These are phyloP conservation scores for Camponotus floridanus DNA, from an alignment of 1,140 invertebrate genomes.

Conservation along the genomic window DNA sequence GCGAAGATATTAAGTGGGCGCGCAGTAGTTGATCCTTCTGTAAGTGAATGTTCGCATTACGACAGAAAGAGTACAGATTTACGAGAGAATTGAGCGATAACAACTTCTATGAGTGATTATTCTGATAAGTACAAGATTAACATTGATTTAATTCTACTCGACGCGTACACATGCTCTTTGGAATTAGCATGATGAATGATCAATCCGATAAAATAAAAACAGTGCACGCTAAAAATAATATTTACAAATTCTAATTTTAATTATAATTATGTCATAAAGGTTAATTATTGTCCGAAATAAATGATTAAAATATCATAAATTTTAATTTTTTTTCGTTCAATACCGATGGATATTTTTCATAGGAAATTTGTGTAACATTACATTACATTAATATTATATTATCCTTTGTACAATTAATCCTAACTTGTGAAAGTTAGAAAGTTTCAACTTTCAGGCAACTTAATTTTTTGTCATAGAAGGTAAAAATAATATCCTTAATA, in stretches of 20 bases:
- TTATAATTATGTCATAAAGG: neutral
- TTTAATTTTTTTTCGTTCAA: neutral
- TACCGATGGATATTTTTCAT: neutral
- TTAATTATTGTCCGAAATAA: neutral
- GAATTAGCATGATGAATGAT: constrained; percentile 7
- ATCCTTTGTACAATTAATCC: neutral
- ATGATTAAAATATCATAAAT: constrained; percentile 6
- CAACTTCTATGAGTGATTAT: neutral
- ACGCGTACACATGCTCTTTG: neutral
- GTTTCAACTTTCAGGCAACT: neutral
- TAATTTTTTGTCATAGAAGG: neutral
- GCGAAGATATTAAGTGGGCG: neutral
- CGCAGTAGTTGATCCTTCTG: neutral
- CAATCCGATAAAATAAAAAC: constrained; percentile 7
- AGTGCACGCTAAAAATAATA: neutral
- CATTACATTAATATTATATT: constrained; percentile 7
- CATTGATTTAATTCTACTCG: neutral
- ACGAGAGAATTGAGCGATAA: neutral
- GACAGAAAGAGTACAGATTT: neutral
- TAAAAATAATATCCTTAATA: constrained; percentile 14
- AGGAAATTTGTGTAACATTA: constrained; percentile 3
- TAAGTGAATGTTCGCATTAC: neutral
- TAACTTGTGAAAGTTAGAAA: constrained; percentile 51
- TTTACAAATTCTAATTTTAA: neutral
- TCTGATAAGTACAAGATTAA: constrained; percentile 5